Evolutionary conservation across 1,140 invertebrate genomes (phyloP).

Genomic region (Camponotus pennsylvanicus): DNA sequence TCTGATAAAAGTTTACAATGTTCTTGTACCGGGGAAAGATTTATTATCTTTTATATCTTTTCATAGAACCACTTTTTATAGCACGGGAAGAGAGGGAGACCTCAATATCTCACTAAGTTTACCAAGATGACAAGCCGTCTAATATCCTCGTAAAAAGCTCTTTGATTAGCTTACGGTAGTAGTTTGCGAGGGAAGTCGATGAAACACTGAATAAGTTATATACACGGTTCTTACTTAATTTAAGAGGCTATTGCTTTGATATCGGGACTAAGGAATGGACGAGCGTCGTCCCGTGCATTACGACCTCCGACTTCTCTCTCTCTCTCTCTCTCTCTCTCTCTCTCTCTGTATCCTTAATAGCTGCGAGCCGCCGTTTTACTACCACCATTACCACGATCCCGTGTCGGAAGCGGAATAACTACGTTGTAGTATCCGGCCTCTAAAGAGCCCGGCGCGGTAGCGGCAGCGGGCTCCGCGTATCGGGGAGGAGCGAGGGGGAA

Average conservation of each 20-base stretch:
- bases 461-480: conserved; percentile 63
- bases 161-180: conserved; percentile 12
- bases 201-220: conserved; percentile 33
- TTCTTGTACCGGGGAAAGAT: neutral
- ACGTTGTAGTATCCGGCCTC: conserved; percentile 60
- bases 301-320: conserved; percentile 47
- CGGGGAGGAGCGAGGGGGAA: neutral
- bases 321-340: too few species aligned
- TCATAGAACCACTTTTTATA: neutral
- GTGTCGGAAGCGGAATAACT: conserved; percentile 59
- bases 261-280: conserved; percentile 6
- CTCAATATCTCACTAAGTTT: neutral
- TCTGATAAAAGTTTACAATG: neutral
- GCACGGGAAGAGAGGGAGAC: neutral
- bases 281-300: neutral
- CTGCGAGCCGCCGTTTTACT: conserved; percentile 12
- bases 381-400: neutral
- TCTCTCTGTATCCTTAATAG: conserved; percentile 51
- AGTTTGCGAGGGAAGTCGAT: neutral
- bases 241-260: conserved; percentile 46
- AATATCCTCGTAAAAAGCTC: conserved; percentile 11
- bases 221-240: conserved; percentile 21
- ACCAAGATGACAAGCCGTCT: neutral
- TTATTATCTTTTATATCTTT: neutral
- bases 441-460: conserved; percentile 61